Conservation (phyloP, 1,140 invertebrate species). For the Doryteuthis pealeii region DNA sequence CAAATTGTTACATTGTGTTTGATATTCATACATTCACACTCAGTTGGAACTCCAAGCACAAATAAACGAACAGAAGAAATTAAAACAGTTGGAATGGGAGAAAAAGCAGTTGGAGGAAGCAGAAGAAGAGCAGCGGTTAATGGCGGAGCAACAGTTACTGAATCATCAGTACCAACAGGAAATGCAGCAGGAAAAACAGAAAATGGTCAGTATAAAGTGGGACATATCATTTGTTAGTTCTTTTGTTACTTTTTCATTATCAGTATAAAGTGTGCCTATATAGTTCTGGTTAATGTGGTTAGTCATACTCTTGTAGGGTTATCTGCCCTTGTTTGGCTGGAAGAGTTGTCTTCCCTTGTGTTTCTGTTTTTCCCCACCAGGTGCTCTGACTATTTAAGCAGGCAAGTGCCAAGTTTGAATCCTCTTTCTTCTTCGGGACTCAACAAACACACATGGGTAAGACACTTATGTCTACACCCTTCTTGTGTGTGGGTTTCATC, state of each 20-base stretch:
- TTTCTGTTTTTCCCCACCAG: too few species aligned
- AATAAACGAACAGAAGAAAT: conserved; percentile 54
- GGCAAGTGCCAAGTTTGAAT: too few species aligned
- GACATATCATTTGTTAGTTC: neutral
- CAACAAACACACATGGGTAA: too few species aligned
- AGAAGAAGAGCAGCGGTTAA: conserved; percentile 54
- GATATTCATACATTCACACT: too few species aligned
- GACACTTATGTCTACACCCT: too few species aligned
- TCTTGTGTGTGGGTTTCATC: too few species aligned
- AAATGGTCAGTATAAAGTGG: conserved; percentile 42
- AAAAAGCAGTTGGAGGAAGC: conserved; percentile 49
- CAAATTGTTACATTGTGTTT: too few species aligned
- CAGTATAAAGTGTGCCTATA: neutral
- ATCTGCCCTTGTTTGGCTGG: too few species aligned
- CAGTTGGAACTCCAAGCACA: conserved; percentile 53
- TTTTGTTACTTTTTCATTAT: neutral
- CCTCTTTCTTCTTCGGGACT: too few species aligned
- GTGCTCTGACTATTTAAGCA: too few species aligned
- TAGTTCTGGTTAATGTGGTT: neutral
- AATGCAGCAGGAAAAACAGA: conserved; percentile 41
- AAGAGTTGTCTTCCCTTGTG: too few species aligned
- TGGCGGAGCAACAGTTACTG: conserved; percentile 40
- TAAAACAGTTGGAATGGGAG: conserved; percentile 46
- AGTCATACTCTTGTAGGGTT: too few species aligned
- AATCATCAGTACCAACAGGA: conserved; percentile 46